Evolutionary conservation across 30 jellyfish, hydroid and myxozoan genomes (phyloP).

Genomic region (Chironex yamaguchii): DNA sequence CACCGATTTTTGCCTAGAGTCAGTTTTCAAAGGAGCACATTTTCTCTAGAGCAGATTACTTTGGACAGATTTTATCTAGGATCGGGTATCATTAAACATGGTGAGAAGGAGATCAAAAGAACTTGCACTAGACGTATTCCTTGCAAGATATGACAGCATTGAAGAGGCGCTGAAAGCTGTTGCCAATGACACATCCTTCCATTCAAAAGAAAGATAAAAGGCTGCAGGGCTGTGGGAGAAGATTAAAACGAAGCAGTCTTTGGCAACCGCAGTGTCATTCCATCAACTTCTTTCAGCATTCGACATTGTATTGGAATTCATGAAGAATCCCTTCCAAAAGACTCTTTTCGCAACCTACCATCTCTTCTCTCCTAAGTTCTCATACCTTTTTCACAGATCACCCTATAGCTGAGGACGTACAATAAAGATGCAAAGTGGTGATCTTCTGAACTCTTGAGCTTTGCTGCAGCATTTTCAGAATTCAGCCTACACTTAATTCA

Average conservation of each 20-base stretch:
- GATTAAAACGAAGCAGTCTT: slow-evolving; percentile 32
- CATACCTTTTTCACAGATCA: background rate
- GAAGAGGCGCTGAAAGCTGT: slow-evolving; percentile 6
- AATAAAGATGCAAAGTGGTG: slow-evolving; percentile 14
- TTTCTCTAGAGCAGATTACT: too few relatives aligned
- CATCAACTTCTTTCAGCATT: slow-evolving; percentile 7
- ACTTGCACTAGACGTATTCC: slow-evolving; percentile 17
- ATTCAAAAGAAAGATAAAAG: background rate
- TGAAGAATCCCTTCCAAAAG: slow-evolving; percentile 26
- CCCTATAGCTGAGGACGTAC: background rate
- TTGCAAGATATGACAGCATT: slow-evolving; percentile 20
- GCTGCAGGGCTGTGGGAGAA: slow-evolving; percentile 36
- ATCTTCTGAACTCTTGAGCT: slow-evolving; percentile 43
- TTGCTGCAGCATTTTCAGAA: slow-evolving; percentile 9
- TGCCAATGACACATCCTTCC: slow-evolving; percentile 1
- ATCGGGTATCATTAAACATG: too few relatives aligned
- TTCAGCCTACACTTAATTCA: background rate
- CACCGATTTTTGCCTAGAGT: too few relatives aligned
- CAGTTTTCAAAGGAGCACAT: too few relatives aligned
- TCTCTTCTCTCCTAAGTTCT: slow-evolving; percentile 16
- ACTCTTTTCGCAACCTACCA: background rate
- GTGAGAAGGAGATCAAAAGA: slow-evolving; percentile 67
- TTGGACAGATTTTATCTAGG: too few relatives aligned
- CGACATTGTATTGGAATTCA: slow-evolving; percentile 13
- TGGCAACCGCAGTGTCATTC: slow-evolving; percentile 54